phyloP scores from a whole-genome alignment of 1,140 invertebrate species.

The Drosophila setifemur region DNA sequence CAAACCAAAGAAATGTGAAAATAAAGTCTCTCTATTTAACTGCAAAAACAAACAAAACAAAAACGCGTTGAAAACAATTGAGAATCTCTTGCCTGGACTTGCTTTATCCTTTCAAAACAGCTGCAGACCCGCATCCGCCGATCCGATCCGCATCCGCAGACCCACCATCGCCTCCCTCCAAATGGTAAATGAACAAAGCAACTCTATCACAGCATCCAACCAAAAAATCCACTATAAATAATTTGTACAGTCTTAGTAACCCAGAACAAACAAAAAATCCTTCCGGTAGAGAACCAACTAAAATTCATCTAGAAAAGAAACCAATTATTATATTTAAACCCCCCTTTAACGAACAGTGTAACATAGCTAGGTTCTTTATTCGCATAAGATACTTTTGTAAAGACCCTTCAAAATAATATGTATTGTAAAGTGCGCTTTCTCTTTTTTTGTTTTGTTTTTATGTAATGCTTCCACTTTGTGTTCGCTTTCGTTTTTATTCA shows the following conservation, averaged over 20 bases:
- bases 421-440: conserved; percentile 72
- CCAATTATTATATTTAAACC: conserved; percentile 3
- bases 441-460: conserved; percentile 26
- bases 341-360: conserved; percentile 35
- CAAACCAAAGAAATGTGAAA: conserved; percentile 61
- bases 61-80: conserved; percentile 20
- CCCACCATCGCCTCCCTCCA: conserved; percentile 27
- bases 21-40: conserved; percentile 82
- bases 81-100: conserved; percentile 29
- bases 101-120: conserved; percentile 52
- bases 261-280: too few relatives aligned
- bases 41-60: conserved; percentile 56
- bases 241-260: conserved; percentile 37
- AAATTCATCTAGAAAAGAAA: conserved; percentile 13
- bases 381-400: conserved; percentile 56
- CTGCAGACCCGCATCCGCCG: conserved; percentile 10
- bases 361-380: conserved; percentile 54
- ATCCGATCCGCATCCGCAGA: neutral
- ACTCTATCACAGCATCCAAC: conserved; percentile 43
- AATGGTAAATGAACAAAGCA: conserved; percentile 73
- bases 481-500: conserved; percentile 26
- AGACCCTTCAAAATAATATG: conserved; percentile 35
- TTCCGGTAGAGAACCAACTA: conserved; percentile 41
- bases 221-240: conserved; percentile 5
- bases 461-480: conserved; percentile 30